Evolutionary conservation across 2,888 invertebrate species (phyloP), one percentile per base, ranked within the genome.

Genomic region (Rhagonycha lutea): DNA sequence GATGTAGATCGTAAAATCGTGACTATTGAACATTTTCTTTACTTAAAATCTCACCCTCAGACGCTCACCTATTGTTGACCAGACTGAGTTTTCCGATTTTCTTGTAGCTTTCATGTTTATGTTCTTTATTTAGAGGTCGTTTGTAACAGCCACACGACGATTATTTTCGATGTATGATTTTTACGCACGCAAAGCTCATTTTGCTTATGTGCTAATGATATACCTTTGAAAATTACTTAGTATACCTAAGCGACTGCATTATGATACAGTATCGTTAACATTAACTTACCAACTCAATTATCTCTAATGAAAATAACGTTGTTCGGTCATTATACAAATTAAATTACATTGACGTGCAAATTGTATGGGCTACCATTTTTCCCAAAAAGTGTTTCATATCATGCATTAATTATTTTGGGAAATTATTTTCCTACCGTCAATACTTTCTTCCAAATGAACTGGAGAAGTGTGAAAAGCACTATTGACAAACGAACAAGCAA

Each of bases 81-180:
- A 77, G 74, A 77, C 77, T 69, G 47, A 47, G 67, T 74, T 73
- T 77, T 77, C 69, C 74, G 74, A 74, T 77, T 77, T 77, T 74
- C 77, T 74, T 74, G 69, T 61, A 62, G 74, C 77, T 77, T 77
- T 77, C 77, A 77, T 77, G 77, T 77, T 77, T 74, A 74, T 74
- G 77, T 77, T 29, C 62, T 74, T 77, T 74, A 74, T 77, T 74
- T 77, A 74, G 74, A 72, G 74, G 74, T 68, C 72, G 68, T 74
- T 77, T 60, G 61, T 69, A 74, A 73, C 72, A 73, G 74, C 74
- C 70, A 69, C 70, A 69, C 28, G 67, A 71, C 61, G 24, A 18
- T 67, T 67, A 70, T 69, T 74, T 72, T 74, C 74, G 77, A 77
- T 77, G 74, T 77, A 77, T 77, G 68, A 74, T 71, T 71, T 77